Evolutionary conservation across 2,797 vertebrate genomes (phyloP).

Genomic region (Antennarius maculatus): DNA sequence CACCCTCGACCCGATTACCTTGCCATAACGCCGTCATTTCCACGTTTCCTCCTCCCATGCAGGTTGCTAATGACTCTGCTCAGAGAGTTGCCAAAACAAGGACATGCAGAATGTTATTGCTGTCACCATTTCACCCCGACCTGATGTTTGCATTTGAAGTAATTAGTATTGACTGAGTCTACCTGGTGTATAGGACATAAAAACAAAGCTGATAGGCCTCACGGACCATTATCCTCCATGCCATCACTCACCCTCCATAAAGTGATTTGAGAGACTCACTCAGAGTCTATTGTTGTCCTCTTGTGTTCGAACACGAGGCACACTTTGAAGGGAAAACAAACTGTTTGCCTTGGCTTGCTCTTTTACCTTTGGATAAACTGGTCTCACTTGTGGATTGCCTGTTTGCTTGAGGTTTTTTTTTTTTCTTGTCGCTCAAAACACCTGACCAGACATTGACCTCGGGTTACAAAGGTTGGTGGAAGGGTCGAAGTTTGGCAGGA

Average conservation of each 20-base stretch:
- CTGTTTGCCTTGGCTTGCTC: slow-evolving; percentile 72
- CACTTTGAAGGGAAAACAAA: slow-evolving; percentile 74
- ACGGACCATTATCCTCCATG: slow-evolving; percentile 46
- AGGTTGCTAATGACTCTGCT: slow-evolving; percentile 57
- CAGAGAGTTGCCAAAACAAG: slow-evolving; percentile 56
- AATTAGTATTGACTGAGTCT: slow-evolving; percentile 71
- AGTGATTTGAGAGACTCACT: slow-evolving; percentile 71
- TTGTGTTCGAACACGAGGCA: slow-evolving; percentile 69
- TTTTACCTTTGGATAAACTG: slow-evolving; percentile 73
- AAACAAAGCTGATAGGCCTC: slow-evolving; percentile 66
- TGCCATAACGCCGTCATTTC: slow-evolving; percentile 49
- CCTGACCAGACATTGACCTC: slow-evolving; percentile 92
- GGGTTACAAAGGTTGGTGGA: slow-evolving; percentile 69
- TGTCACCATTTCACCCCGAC: slow-evolving; percentile 61
- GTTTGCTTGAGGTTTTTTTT: slow-evolving; percentile 68
- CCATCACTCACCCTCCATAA: slow-evolving; percentile 75
- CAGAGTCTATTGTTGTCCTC: slow-evolving; percentile 70
- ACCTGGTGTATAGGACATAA: slow-evolving; percentile 64
- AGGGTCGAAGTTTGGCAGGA: slow-evolving; percentile 59
- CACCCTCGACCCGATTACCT: slow-evolving; percentile 47
- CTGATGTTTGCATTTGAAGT: slow-evolving; percentile 66
- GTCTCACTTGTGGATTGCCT: slow-evolving; percentile 61
- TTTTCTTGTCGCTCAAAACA: slow-evolving; percentile 60
- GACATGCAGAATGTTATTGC: slow-evolving; percentile 32
- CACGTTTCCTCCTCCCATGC: slow-evolving; percentile 52